These are phyloP conservation scores for Leptinotarsa rubiginosa DNA, from an alignment of 2,888 invertebrate species.

Conservation along the genomic window DNA sequence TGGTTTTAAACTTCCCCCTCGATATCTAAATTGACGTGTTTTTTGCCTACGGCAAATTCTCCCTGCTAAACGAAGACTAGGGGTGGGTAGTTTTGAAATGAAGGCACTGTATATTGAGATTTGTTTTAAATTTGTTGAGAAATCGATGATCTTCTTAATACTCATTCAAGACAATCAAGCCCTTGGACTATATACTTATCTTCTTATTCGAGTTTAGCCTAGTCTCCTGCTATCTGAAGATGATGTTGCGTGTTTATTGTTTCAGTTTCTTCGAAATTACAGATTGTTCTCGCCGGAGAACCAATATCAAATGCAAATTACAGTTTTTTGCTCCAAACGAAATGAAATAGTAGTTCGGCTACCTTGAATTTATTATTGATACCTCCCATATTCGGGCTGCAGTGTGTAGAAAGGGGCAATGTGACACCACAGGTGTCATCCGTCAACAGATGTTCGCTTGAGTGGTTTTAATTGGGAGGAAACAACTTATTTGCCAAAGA, in stretches of 20 bases:
- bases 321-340: neutral
- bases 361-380: neutral
- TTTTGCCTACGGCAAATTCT: too few relatives aligned
- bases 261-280: neutral
- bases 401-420: neutral
- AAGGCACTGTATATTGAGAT: too few relatives aligned
- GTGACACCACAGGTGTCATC: slow-evolving; percentile 9
- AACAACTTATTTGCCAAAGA: slow-evolving; percentile 4
- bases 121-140: too few relatives aligned
- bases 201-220: neutral
- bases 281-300: neutral
- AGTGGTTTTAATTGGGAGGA: slow-evolving; percentile 3
- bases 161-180: neutral
- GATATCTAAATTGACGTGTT: too few relatives aligned
- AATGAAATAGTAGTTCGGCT: neutral
- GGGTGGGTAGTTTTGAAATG: too few relatives aligned
- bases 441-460: neutral
- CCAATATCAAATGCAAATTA: neutral
- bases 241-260: neutral
- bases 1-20: too few relatives aligned
- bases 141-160: too few relatives aligned
- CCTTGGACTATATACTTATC: neutral
- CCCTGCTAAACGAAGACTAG: too few relatives aligned
- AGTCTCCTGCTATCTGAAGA: neutral
- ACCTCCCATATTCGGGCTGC: neutral